Evolutionary conservation across 2,888 invertebrate genomes (phyloP), one percentile per base, ranked within the genome.

Genomic region (Agonopterix arenella): DNA sequence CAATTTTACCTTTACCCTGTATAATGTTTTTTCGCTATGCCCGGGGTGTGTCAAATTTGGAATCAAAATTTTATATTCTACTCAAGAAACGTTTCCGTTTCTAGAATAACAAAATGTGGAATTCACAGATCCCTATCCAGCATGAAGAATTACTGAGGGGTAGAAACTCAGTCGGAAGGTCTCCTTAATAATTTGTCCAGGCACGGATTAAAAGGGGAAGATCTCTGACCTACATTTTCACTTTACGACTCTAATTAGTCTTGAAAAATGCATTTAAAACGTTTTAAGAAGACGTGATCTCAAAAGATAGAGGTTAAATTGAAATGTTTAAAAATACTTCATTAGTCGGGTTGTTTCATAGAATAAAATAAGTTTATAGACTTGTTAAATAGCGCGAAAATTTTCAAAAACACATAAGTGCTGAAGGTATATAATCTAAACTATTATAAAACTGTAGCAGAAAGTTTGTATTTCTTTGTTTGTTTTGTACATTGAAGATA

Each of bases 231-330:
- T 36, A 46, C 43, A 50, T 50, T 50, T 41, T 45, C 9, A 45
- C 50, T 50, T 50, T 46, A 50, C 46, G 50, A 37, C 45, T 46
- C 42, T 50, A 50, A 50, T 50, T 50, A 50, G 50, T 36, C 45
- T 7, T 46, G 50, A 50, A 46, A 50, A 50, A 46, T 49, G 46
- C 43, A 36, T 50, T 42, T 8, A n/a, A n/a, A 45, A 45, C 49
- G 40, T 49, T 41, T 36, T 4, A 40, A 10, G n/a, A 40, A 36
- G 36, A 48, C 48, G 48, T 48, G 44, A 47, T 47, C 48, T 43
- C 9, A 40, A 40, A 40, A 28, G 40, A 40, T n/a, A 40, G n/a
- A 40, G 9, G 10, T n/a, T 40, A 40, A 4, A 40, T 40, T 40
- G 10, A 9, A n/a, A 40, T n/a, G n/a, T n/a, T n/a, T n/a, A 40